Percentiles rank a stretch among this genome's conserved stretches.
Conservation (phyloP, 2,797 vertebrate species). For the Enteromius viviparus region DNA sequence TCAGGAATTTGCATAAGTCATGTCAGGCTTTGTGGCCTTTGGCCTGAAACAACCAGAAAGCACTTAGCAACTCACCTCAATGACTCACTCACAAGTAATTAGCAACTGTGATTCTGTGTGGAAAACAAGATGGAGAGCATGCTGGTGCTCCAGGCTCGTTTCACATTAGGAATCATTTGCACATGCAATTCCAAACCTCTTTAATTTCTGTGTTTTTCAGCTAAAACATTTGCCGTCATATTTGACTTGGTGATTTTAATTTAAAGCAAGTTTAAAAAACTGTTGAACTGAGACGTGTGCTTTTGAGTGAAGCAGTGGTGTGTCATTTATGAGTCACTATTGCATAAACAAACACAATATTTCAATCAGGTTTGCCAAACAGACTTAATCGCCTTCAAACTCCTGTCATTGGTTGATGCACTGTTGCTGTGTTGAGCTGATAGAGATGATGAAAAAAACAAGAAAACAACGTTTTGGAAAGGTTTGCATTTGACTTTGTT, state of each 20-base stretch:
- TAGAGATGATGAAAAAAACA: background rate
- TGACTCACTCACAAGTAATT: constrained; percentile 30
- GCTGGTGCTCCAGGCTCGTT: background rate
- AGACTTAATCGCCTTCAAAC: background rate
- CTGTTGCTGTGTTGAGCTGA: background rate
- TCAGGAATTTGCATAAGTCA: constrained; percentile 25
- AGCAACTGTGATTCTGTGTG: background rate
- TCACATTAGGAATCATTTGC: background rate
- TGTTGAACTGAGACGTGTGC: background rate
- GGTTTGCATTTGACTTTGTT: background rate
- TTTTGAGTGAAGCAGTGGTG: background rate
- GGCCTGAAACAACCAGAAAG: constrained; percentile 29
- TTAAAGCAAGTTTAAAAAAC: background rate
- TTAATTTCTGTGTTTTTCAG: background rate
- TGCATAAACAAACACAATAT: background rate
- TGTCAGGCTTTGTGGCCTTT: background rate
- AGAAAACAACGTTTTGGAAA: background rate
- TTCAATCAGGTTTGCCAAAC: background rate
- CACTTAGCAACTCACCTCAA: constrained; percentile 23
- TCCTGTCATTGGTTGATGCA: background rate
- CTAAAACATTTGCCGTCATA: background rate
- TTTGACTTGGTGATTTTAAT: background rate
- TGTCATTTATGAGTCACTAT: background rate
- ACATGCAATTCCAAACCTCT: background rate
- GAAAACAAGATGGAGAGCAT: background rate